Evolutionary conservation across 2,888 invertebrate species (phyloP), one percentile per base, ranked within the genome.

Genomic region (Eustalomyia histrio): DNA sequence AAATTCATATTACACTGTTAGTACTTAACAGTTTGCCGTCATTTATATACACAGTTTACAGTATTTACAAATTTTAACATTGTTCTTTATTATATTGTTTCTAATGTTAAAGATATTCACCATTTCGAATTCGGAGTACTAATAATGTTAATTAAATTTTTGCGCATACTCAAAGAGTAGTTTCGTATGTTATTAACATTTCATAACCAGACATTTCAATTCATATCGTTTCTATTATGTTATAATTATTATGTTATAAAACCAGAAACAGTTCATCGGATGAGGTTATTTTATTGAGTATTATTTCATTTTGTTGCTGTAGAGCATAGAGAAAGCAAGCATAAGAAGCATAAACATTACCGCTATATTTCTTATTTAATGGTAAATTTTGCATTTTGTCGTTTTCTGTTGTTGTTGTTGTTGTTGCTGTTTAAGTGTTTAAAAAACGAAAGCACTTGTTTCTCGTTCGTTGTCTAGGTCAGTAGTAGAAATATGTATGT

Each of bases 401-500:
- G 58, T 74, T 24, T n/a, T n/a, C n/a, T 65, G 33, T 64, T 53
- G 71, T 61, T 35, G 57, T 60, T 71, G n/a, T 18, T 57, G 14
- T 16, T 61, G 21, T 47, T 16, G 35, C 80, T 80, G 76, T 76
- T 50, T 18, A 35, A 33, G 16, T 61, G 55, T 75, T 21, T 39
- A 52, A 75, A 72, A 76, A 76, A 76, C 79, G 72, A 82, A 76
- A 69, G 61, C 73, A 83, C 71, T 82, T 83, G 82, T 79, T 76
- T 71, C 33, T 79, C 76, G 73, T 79, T 79, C 63, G 74, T 83
- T 83, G 85, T 87, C 81, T 88, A 87, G 88, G 88, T 88, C 89
- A 88, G 88, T 89, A 86, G 88, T 87, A 83, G 81, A 82, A 80
- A 76, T 50, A 39, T 33, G 33, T 43, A 14, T 14, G 35, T 58